These are phyloP conservation scores for Cuniculus paca DNA, from an alignment of 2,797 vertebrate genomes.

Conservation along the genomic window DNA sequence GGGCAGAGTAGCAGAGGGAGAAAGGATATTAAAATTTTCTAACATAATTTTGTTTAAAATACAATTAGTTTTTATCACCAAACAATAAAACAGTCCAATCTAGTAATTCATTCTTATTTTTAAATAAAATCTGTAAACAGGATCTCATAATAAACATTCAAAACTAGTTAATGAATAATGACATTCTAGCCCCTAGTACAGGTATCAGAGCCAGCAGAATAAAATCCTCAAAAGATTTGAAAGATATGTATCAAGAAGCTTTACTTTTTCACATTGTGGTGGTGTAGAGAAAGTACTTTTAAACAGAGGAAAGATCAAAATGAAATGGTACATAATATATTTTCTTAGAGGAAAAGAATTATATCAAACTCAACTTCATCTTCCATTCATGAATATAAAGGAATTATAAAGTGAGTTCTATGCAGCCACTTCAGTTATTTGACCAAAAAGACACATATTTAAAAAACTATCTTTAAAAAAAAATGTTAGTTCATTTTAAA, in stretches of 20 bases:
- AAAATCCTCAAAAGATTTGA: conserved; percentile 43
- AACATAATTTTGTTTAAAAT: conserved; percentile 47
- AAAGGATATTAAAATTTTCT: conserved; percentile 48
- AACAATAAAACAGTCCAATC: conserved; percentile 60
- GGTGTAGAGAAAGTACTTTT: not conserved
- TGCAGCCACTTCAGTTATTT: not conserved
- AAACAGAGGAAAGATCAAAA: not conserved
- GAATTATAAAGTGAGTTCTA: not conserved
- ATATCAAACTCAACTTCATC: not conserved
- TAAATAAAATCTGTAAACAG: conserved; percentile 59
- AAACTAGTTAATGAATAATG: conserved; percentile 53
- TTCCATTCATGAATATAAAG: not conserved
- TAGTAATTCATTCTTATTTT: conserved; percentile 72
- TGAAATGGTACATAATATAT: not conserved
- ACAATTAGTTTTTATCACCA: conserved; percentile 65
- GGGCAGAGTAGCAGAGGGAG: conserved; percentile 20
- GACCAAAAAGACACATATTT: conserved; percentile 37
- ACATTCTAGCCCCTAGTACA: conserved; percentile 40
- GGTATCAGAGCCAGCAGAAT: conserved; percentile 33
- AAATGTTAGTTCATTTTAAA: not conserved
- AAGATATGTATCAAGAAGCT: not conserved
- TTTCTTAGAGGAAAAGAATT: conserved; percentile 27
- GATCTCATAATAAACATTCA: conserved; percentile 56
- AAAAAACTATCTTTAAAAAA: not conserved
- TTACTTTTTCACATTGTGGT: not conserved